Evolutionary conservation across 2,797 vertebrate species (phyloP), one percentile per base, ranked within the genome.

Genomic region (Sebastes nivosus): DNA sequence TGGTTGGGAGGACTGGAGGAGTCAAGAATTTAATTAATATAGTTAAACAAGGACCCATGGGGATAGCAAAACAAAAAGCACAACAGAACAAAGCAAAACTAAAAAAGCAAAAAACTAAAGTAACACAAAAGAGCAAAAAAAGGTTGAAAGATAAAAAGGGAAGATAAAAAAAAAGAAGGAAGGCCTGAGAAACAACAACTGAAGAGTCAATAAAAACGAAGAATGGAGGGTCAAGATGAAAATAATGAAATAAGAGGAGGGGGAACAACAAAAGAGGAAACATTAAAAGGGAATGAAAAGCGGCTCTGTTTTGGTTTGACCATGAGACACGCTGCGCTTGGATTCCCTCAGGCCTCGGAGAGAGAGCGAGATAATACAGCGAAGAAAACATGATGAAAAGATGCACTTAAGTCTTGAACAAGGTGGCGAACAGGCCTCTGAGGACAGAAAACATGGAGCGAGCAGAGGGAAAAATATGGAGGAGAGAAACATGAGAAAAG

Each of bases 301-400:
- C 4, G 6, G 67, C 14, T 60, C 58, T 58, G n/a, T 72, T 36
- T 25, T 29, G 25, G 42, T 66, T 76, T 66, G 60, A n/a, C 57
- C 10, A 2, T 74, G 42, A 60, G 57, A 46, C 52, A 18, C 29
- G 18, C 34, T 13, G 64, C 1, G 67, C 54, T 52, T 54, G 27
- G 46, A 27, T 5, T 83, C 80, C 81, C 71, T 60, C 22, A 0
- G 77, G 81, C 46, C 27, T 60, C 50, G 22, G 30, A 72, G 30
- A 46, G 13, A 36, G 16, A 78, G 34, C 30, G 1, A 59, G 57
- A 59, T 22, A 42, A 57, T 12, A 8, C 18, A 34, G 32, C 29
- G 42, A 50, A 60, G 61, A 58, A 36, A 83, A 73, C 77, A 72
- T 1, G 34, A 27, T 72, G 72, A 79, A 79, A 61, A 46, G 72